Evolutionary conservation across 2,888 invertebrate genomes (phyloP), one percentile per base, ranked within the genome.

Genomic region (Drosophila nr. fundita): DNA sequence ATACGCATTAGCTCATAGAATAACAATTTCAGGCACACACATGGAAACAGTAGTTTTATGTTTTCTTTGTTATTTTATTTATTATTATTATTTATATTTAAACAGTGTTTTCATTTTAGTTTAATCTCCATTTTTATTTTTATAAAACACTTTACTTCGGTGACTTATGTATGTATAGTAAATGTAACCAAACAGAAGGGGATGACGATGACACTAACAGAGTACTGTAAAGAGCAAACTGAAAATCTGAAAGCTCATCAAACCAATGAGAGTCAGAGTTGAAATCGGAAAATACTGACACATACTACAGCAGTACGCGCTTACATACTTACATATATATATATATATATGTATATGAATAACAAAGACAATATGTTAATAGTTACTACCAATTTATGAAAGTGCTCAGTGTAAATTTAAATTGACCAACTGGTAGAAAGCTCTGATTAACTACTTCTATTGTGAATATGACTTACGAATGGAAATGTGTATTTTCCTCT

Each of bases 121-220:
- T 58, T 29, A n/a, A 24, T 50, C 40, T 24, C 36, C 32, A 45
- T 48, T 42, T 60, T 68, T 58, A 32, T 68, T 32, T 68, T 50
- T 30, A 32, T 68, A 40, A 63, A 64, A 59, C 68, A 68, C 73
- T 80, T 73, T 48, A 62, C 52, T 82, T 58, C 48, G 36, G 27
- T 34, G 48, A 53, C 63, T 66, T 68, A 71, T 78, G 71, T 75
- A 68, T 80, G 80, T 82, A 73, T 70, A 82, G 80, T 64, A 68
- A 72, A 73, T 72, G 67, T 70, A 64, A 64, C 75, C 74, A 64
- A 76, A 71, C 65, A 65, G 67, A 59, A 69, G 45, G 76, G 65
- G 75, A 76, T 71, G 69, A 71, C 63, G 49, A 60, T 61, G 48
- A 61, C 70, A 68, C 61, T 71, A 55, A 64, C 71, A 53, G 53